These are phyloP conservation scores for Limenitis camilla DNA, from an alignment of 2,888 invertebrate species.

Conservation along the genomic window DNA sequence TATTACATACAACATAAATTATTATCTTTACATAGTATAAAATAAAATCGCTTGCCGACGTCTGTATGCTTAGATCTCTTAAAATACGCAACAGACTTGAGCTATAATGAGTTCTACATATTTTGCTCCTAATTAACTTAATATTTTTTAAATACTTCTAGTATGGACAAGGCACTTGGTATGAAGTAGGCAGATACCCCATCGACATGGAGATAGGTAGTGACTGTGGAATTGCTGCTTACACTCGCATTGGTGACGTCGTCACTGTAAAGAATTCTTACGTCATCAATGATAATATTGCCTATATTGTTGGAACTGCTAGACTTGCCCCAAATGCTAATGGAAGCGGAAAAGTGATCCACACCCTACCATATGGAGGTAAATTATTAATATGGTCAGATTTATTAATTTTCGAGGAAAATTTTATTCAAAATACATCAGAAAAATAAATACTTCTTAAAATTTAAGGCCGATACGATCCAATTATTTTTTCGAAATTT, in stretches of 20 bases:
- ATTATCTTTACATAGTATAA: too few relatives aligned
- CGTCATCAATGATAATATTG: background rate
- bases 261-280: background rate
- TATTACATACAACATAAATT: too few relatives aligned
- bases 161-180: slow-evolving; percentile 12
- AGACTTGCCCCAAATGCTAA: slow-evolving; percentile 1
- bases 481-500: too few relatives aligned
- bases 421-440: too few relatives aligned
- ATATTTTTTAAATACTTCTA: background rate
- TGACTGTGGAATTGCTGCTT: slow-evolving; percentile 4
- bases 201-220: background rate
- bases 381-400: background rate
- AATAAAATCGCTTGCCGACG: too few relatives aligned
- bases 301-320: background rate
- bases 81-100: too few relatives aligned
- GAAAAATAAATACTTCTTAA: too few relatives aligned
- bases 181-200: slow-evolving; percentile 8
- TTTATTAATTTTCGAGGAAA: too few relatives aligned
- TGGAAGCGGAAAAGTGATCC: background rate
- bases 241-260: background rate
- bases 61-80: too few relatives aligned
- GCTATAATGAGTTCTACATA: too few relatives aligned
- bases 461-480: too few relatives aligned
- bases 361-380: slow-evolving; percentile 3
- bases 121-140: too few relatives aligned